phyloP scores from a whole-genome alignment of 2,888 invertebrate genomes.

The Cerastis leucographa region DNA sequence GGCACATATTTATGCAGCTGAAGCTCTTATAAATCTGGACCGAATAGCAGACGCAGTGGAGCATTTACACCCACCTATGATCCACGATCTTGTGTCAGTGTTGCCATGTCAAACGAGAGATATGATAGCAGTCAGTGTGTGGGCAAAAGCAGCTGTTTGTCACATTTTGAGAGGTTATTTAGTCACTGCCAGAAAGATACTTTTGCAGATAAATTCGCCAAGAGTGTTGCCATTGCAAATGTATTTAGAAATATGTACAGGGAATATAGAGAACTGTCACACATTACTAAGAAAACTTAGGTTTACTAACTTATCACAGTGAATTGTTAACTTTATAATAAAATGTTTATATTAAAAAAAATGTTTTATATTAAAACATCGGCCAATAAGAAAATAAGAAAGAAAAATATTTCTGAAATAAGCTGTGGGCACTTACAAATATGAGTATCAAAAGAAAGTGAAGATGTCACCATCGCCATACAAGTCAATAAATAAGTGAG shows the following conservation, averaged over 20 bases:
- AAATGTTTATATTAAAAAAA: conserved; percentile 59
- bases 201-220: conserved; percentile 87
- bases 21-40: conserved; percentile 95
- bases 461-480: background rate
- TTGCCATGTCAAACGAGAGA: conserved; percentile 86
- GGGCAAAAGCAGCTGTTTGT: conserved; percentile 89
- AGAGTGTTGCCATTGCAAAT: conserved; percentile 89
- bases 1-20: conserved; percentile 97
- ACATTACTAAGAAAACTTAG: conserved; percentile 85
- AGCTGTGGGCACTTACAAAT: background rate
- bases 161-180: conserved; percentile 87
- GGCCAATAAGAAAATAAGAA: background rate
- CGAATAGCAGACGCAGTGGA: conserved; percentile 95
- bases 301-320: conserved; percentile 77
- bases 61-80: conserved; percentile 94
- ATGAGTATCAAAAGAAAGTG: background rate
- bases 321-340: conserved; percentile 62
- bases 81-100: conserved; percentile 89
- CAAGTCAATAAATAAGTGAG: conserved; percentile 41
- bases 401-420: background rate
- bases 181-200: conserved; percentile 86
- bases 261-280: conserved; percentile 89
- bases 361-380: too few species aligned
- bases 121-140: conserved; percentile 87
- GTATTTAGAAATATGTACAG: conserved; percentile 90